Base-by-base conservation (phyloP, 2,888 invertebrate genomes). In the Drosophila peninsularis region DNA sequence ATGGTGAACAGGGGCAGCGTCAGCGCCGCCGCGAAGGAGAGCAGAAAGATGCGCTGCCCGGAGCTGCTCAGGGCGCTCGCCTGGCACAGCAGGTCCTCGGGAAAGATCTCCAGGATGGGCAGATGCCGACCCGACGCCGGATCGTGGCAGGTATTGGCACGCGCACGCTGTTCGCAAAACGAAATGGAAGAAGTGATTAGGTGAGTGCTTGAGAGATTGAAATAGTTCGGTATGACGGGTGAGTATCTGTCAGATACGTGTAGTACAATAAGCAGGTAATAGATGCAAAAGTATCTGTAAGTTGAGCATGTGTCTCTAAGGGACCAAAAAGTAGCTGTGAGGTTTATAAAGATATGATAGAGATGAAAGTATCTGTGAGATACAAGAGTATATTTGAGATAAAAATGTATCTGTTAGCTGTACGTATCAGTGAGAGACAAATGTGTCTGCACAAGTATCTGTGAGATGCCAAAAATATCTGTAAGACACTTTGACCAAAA, bases 21-120 rank as follows among this genome's bases (percentile, higher is more conserved):
- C 30, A 91, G 64, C 70, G 91, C 90, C 62, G 88, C 88, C 62
- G 84, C 87, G 66, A 91, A 92, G 27, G 92, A 92, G 27, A 92
- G 71, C 36, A 92, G 82, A 66, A 92, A 92, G 36, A 92, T 73
- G 17, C 91, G 90, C 54, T 91, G 94, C 77, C 92, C 91, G n/a
- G 94, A 94, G 80, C 94, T 94, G 84, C 97, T 97, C 64, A 97
- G 94, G 0, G 97, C 97, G 89, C 96, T 96, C 56, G 97, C 97
- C 92, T 97, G 97, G 91, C 97, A 97, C 75, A 96, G 95, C 80
- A 96, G 94, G 89, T 96, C 96, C 92, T 96, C 96, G 3, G 96
- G 95, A 61, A 96, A 95, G 55, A 96, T 94, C 88, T 96, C 95
- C 55, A 96, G 93, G 67, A 96, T 94, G 5, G 96, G 95, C 71